A percentile compares a stretch with the other conserved stretches of the same genome.
Conservation (phyloP, 1,140 invertebrate species). For the Luehdorfia chinensis region DNA sequence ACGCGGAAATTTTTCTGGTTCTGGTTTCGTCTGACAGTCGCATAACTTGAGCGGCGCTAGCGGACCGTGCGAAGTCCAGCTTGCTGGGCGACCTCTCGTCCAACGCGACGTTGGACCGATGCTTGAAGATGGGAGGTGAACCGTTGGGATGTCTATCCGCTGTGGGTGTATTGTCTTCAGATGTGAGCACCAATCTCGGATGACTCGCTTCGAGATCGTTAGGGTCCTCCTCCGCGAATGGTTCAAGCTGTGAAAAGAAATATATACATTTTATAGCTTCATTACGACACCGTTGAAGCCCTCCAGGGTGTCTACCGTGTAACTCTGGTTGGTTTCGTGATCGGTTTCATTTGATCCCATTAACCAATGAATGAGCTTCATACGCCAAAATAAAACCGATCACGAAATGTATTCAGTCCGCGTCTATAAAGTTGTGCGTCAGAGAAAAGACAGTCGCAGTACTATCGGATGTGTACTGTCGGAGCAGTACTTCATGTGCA, state of each 20-base stretch:
- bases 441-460: too few species aligned
- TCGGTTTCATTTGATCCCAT: too few species aligned
- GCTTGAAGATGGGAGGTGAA: slow-evolving; percentile 49
- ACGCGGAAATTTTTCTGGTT: slow-evolving; percentile 52
- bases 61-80: slow-evolving; percentile 71
- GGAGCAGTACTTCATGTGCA: too few species aligned
- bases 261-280: too few species aligned
- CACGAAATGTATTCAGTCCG: too few species aligned
- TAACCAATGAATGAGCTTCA: too few species aligned
- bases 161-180: slow-evolving; percentile 36
- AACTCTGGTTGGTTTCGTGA: too few species aligned
- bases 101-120: slow-evolving; percentile 38
- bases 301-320: too few species aligned
- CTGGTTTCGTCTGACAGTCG: slow-evolving; percentile 37
- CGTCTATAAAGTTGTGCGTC: too few species aligned
- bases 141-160: slow-evolving; percentile 45
- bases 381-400: too few species aligned
- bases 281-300: too few species aligned
- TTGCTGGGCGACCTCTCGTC: slow-evolving; percentile 36
- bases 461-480: too few species aligned
- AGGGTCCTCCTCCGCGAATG: slow-evolving; percentile 53
- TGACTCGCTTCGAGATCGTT: slow-evolving; percentile 37
- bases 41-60: slow-evolving; percentile 74
- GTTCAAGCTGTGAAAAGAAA: slow-evolving; percentile 47
- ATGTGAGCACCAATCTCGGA: slow-evolving; percentile 48